Base-by-base conservation (phyloP, 2,888 invertebrate genomes). In the Nudaria mundana region DNA sequence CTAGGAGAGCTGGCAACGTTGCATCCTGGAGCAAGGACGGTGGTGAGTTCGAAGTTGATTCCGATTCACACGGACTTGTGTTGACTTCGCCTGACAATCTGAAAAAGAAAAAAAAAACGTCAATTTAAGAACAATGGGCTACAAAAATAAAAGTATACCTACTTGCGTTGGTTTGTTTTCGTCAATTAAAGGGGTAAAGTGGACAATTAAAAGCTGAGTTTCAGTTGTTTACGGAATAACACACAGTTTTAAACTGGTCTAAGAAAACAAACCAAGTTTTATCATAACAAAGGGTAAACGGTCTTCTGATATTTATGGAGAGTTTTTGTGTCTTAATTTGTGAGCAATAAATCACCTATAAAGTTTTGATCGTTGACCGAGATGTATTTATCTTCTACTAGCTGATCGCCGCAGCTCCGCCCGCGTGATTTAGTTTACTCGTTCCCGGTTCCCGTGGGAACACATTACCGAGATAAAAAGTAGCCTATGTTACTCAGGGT, bases 11-110 rank as follows among this genome's bases (percentile, higher is more conserved):
- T 46, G 88, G 86, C 39, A 87, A 69, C 40, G 81, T 62, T 44
- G 75, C 81, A 76, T 88, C 86, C 52, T 86, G 87, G 14, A 87
- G 79, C 20, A 86, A 54, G 11, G 84, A 82, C 31, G 81, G 84
- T 16, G 92, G 92, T 5, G 92, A 91, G 53, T 91, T 90, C 48
- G 92, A 92, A 6, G 91, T 91, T 12, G 91, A 92, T 61, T 91
- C 91, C 15, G 91, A 91, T 71, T 91, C 91, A 73, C 91, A 91
- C 5, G 92, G 92, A 60, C 92, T 87, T 57, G 86, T 63, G 77
- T 87, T 84, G 80, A 81, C 68, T 66, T 87, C 88, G 48, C 76
- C 75, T 52, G 89, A 86, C 60, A 89, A 63, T 71, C 89, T 89
- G 78, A 1, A 77, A 20, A 51, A 48, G n/a, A 48, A 35, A 35